Evolutionary conservation across 1,140 invertebrate genomes (phyloP).

Genomic region (Drosophila trapezifrons): DNA sequence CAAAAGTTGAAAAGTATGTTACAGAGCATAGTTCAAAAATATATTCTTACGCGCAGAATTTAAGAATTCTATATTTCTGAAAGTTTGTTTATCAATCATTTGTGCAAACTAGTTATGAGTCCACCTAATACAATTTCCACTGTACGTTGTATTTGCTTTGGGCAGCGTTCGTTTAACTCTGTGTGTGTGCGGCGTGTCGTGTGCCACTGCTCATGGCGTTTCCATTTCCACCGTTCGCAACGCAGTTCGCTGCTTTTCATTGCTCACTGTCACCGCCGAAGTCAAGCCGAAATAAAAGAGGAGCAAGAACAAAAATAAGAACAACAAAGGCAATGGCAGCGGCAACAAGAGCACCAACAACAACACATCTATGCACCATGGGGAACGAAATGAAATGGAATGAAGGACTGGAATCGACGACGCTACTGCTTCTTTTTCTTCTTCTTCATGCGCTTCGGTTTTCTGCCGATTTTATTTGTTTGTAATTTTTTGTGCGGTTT

Average conservation of each 20-base stretch:
- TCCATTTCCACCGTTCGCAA: constrained; percentile 41
- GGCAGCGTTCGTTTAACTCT: constrained; percentile 28
- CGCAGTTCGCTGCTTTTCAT: constrained; percentile 56
- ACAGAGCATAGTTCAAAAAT: no score
- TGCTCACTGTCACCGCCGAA: constrained; percentile 66
- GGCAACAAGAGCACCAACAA: constrained; percentile 23
- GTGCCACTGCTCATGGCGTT: constrained; percentile 64
- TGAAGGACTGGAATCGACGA: constrained; percentile 50
- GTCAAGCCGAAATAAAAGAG: constrained; percentile 50
- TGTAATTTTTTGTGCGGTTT: constrained; percentile 39
- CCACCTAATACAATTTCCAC: background rate
- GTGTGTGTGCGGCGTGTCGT: constrained; percentile 58
- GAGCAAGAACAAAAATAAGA: constrained; percentile 45
- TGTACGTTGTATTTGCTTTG: constrained; percentile 31
- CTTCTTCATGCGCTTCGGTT: constrained; percentile 23
- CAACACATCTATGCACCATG: constrained; percentile 46
- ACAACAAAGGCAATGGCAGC: constrained; percentile 18
- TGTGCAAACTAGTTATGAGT: background rate
- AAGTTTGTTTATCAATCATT: no score
- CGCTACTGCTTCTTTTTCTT: constrained; percentile 26
- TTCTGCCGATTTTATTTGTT: constrained; percentile 48
- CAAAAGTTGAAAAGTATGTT: background rate
- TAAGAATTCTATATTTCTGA: no score
- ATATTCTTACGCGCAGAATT: no score
- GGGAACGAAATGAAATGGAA: constrained; percentile 75